Evolutionary conservation across 2,113 vertebrate genomes (phyloP), one percentile per base, ranked within the genome.

Genomic region (Sula dactylatra): DNA sequence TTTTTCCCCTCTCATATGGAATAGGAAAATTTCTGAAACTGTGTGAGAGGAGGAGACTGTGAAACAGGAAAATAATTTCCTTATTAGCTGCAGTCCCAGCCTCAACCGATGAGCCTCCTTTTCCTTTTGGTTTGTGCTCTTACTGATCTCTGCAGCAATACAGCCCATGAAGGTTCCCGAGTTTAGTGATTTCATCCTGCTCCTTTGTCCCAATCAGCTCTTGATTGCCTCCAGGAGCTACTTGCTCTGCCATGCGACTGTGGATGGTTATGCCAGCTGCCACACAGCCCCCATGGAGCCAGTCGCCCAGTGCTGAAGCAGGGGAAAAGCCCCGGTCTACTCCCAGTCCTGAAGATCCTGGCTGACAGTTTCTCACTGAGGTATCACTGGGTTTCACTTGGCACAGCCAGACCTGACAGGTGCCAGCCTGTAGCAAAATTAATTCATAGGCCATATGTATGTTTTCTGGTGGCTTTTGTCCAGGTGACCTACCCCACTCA

Each of bases 381-480:
- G 9, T n/a, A 13, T 3, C 44, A 13, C 64, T 7, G 13, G 24
- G n/a, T 36, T 38, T 67, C 55, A 12, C 42, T 38, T 6, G 18
- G 42, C 78, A 72, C 59, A 34, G 42, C 17, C 66, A 78, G 44
- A 38, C 13, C 7, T 11, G 49, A 12, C 15, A 31, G 10, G 7
- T 31, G 25, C 16, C 40, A 44, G 54, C 54, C n/a, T 66, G 11
- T 14, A 50, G 26, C 36, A 47, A 56, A 55, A 49, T 1, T 0
- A 59, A 67, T 47, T 34, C 11, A 34, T 4, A 49, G 12, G 9
- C 78, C 0, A 47, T 3, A 47, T 1, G 1, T 24, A 0, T 10
- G 9, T 42, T 50, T 79, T 56, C 40, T 78, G 38, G 12, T 50
- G 34, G 17, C 52, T 61, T 86, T 61, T 61, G 22, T 32, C 20